Conservation (phyloP, 2,888 invertebrate genomes). For the Ennomos fuscantarius region DNA sequence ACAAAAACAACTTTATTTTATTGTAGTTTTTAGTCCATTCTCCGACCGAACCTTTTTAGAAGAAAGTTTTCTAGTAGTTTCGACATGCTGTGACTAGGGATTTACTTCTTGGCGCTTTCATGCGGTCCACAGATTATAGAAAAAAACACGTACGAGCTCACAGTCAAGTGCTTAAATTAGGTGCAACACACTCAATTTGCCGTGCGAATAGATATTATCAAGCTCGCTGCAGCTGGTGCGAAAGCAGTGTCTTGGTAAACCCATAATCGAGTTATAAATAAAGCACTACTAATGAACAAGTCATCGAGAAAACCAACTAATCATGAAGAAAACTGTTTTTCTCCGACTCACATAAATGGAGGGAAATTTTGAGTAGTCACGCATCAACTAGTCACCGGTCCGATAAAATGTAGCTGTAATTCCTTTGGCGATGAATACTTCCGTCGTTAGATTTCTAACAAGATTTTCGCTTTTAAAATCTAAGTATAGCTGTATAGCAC, state of each 20-base stretch:
- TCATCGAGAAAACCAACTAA: slow-evolving; percentile 14
- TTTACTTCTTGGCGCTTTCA: no score
- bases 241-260: not conserved
- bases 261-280: slow-evolving; percentile 17
- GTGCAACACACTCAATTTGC: slow-evolving; percentile 5
- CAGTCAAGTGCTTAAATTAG: no score
- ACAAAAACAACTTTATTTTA: no score
- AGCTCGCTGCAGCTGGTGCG: no score
- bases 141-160: no score
- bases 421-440: slow-evolving; percentile 29
- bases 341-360: slow-evolving; percentile 25
- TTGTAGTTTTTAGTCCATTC: no score
- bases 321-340: slow-evolving; percentile 21
- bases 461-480: slow-evolving; percentile 30
- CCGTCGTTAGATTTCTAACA: slow-evolving; percentile 11
- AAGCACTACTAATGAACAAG: slow-evolving; percentile 17
- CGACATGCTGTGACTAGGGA: no score
- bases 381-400: not conserved
- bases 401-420: slow-evolving; percentile 15
- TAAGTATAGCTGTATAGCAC: no score
- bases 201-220: slow-evolving; percentile 2
- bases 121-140: no score
- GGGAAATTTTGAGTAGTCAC: slow-evolving; percentile 30
- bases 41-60: no score
- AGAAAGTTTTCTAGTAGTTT: no score